Base-by-base conservation (phyloP, 2,888 invertebrate species). In the Cheilosia soror region DNA sequence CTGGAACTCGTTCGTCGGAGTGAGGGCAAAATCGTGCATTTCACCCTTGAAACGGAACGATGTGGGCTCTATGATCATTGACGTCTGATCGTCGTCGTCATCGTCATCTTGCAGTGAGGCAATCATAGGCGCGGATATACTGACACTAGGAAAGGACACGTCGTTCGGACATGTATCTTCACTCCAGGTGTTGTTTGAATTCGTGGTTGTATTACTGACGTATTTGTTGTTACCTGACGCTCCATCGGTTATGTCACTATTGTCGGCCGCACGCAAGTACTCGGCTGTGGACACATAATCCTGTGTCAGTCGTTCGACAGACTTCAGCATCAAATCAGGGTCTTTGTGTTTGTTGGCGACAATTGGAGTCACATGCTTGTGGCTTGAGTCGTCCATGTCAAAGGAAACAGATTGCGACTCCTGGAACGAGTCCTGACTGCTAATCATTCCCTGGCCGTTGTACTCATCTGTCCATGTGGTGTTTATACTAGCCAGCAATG, bases 151-250 rank as follows among this genome's bases (percentile, higher is more conserved):
- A 90, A 96, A 96, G 0, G 96, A 96, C 40, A 96, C 93, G 90
- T 96, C 96, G 90, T 96, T 96, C 0, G 96, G 96, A 66, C 95
- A 95, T 0, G 95, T 95, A 90, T 96, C 95, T 72, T 97, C 96
- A 89, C 96, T 96, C 96, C 97, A 97, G 0, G 96, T 96, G 90
- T 96, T 96, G 85, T 91, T 90, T 6, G 90, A 89, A 49, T 88
- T 89, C 0, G 90, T 85, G 6, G 80, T 80, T 2, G 81, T 82
- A 37, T 81, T 92, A 92, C 92, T 86, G 20, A 92, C 72, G 29
- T 69, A 68, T 15, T 84, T 73, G 40, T 57, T 81, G 44, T 76
- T 73, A 40, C 62, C 13, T 7, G 63, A 11, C 7, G 69, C 62
- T 29, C 66, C 78, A 20, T 87, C 82, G 27, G 83, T 80, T 27